phyloP scores from a whole-genome alignment of 2,888 invertebrate species.

The Tenthredo mesomela region DNA sequence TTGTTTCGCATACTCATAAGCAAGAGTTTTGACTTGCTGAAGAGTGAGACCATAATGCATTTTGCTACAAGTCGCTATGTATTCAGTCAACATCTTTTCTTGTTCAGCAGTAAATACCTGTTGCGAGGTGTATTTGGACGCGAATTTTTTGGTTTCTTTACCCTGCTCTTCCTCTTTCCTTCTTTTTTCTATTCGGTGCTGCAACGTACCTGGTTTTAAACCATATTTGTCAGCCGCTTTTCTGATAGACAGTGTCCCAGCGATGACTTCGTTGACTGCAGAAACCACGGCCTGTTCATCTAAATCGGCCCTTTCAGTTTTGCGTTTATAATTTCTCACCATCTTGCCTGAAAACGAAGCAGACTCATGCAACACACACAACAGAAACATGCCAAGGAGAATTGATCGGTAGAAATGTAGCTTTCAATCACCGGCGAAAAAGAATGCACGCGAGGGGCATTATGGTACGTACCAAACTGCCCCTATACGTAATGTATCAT shows the following conservation, averaged over 20 bases:
- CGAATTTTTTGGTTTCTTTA: constrained; percentile 10
- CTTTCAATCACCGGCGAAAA: constrained; percentile 15
- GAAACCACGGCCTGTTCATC: constrained; percentile 54
- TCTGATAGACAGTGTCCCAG: constrained; percentile 56
- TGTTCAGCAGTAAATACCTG: constrained; percentile 60
- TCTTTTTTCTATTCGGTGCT: constrained; percentile 55
- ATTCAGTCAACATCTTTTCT: constrained; percentile 57
- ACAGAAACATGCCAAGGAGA: constrained; percentile 27
- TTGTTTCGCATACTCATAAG: constrained; percentile 60
- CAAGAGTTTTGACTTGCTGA: constrained; percentile 57
- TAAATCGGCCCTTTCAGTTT: constrained; percentile 52
- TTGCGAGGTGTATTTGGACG: constrained; percentile 54
- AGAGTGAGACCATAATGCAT: constrained; percentile 63
- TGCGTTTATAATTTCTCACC: constrained; percentile 48
- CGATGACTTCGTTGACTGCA: constrained; percentile 56
- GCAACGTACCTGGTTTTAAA: constrained; percentile 57
- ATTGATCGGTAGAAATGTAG: not conserved
- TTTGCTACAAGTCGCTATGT: constrained; percentile 60
- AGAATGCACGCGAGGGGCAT: not conserved
- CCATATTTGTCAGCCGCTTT: constrained; percentile 59
- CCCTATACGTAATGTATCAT: constrained; percentile 22
- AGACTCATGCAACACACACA: constrained; percentile 23
- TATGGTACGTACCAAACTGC: constrained; percentile 6
- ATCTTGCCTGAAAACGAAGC: constrained; percentile 13
- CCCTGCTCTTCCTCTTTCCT: constrained; percentile 41